Evolutionary conservation across 2,113 vertebrate genomes (phyloP).

Genomic region (Eubucco bourcierii): DNA sequence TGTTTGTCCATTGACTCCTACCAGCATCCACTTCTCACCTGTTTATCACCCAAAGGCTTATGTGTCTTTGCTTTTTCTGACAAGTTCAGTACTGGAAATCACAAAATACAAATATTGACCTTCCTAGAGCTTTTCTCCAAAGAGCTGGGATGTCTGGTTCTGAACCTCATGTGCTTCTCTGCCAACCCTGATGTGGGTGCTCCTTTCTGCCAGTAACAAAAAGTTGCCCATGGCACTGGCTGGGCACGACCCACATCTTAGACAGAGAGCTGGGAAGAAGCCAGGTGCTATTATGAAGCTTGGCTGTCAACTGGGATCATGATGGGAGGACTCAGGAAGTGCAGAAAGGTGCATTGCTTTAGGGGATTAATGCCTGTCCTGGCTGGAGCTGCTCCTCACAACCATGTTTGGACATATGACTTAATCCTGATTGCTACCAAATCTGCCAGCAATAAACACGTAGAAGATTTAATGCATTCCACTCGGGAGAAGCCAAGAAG

Average conservation of each 20-base stretch:
- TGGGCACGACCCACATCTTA: neutral
- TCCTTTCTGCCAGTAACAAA: neutral
- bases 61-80: neutral
- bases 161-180: neutral
- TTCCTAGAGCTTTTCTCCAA: neutral
- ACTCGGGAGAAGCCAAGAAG: constrained; percentile 5
- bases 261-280: neutral
- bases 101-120: neutral
- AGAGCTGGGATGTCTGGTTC: neutral
- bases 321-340: neutral
- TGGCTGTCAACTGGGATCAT: neutral
- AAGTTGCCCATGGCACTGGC: neutral
- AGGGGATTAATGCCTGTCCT: constrained; percentile 28
- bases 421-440: constrained; percentile 16
- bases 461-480: constrained; percentile 42
- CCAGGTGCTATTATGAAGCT: neutral
- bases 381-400: constrained; percentile 36
- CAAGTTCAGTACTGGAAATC: neutral
- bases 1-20: neutral
- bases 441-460: constrained; percentile 11
- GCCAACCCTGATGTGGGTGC: fast-evolving
- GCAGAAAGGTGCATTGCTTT: neutral
- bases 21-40: neutral
- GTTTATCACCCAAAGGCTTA: fast-evolving
- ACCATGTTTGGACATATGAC: constrained; percentile 48